Evolutionary conservation across 1,140 invertebrate species (phyloP).

Genomic region (Fopius arisanus): DNA sequence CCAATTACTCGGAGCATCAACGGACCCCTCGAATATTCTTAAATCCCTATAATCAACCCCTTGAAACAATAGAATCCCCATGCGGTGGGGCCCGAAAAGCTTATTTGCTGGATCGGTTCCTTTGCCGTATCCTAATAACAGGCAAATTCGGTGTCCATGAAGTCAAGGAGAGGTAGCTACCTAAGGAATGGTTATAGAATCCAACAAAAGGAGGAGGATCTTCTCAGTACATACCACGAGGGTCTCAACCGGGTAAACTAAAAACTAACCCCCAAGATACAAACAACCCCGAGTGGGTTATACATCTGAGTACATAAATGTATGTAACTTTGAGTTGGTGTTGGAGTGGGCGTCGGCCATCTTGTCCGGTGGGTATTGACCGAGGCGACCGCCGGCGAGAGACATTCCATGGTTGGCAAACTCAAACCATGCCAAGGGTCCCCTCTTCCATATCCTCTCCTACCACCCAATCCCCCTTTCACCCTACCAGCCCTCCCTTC

Average conservation of each 20-base stretch:
- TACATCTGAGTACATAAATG: slow-evolving; percentile 67
- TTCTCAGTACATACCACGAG: neutral
- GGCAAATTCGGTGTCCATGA: slow-evolving; percentile 64
- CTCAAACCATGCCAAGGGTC: slow-evolving; percentile 14
- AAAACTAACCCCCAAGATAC: slow-evolving; percentile 12
- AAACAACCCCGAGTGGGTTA: slow-evolving; percentile 55
- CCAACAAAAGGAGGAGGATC: neutral
- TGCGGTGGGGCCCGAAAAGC: slow-evolving; percentile 21
- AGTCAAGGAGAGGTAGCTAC: slow-evolving; percentile 46
- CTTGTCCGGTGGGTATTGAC: slow-evolving; percentile 68
- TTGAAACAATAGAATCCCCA: neutral
- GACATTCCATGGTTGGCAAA: slow-evolving; percentile 28
- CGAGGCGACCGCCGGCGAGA: slow-evolving; percentile 61
- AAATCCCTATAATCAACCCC: no score
- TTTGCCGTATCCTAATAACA: slow-evolving; percentile 53
- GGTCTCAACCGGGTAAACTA: neutral
- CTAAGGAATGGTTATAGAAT: slow-evolving; percentile 42
- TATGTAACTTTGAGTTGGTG: slow-evolving; percentile 65
- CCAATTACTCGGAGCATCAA: no score
- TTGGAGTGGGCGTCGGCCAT: slow-evolving; percentile 66
- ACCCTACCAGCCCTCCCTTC: no score
- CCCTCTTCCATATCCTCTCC: neutral
- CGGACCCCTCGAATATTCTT: no score
- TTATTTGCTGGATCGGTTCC: slow-evolving; percentile 25
- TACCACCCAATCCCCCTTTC: neutral